phyloP scores from a whole-genome alignment of 2,113 vertebrate genomes.

The Rhagologus leucostigma region DNA sequence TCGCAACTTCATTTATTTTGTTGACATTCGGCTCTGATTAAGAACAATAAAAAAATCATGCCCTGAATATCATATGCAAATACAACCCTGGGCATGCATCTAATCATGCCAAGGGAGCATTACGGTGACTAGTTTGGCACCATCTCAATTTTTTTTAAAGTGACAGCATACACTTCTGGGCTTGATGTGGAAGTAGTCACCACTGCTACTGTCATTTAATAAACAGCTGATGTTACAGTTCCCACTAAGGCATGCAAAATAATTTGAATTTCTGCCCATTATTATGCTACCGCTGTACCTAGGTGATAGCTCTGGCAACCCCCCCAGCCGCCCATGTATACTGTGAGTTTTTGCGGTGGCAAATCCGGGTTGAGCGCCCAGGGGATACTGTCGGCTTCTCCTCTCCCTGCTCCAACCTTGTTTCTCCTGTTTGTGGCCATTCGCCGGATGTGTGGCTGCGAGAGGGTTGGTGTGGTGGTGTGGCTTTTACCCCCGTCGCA shows the following conservation, averaged over 20 bases:
- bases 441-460: neutral
- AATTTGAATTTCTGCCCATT: constrained; percentile 67
- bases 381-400: neutral
- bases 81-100: constrained; percentile 96
- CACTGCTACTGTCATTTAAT: constrained; percentile 73
- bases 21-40: constrained; percentile 99
- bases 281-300: constrained; percentile 51
- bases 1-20: constrained; percentile 99
- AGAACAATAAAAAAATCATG: constrained; percentile 99
- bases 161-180: constrained; percentile 82
- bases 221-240: constrained; percentile 75
- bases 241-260: constrained; percentile 63
- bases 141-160: constrained; percentile 87
- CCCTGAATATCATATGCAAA: constrained; percentile 99
- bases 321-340: neutral
- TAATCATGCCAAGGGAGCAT: constrained; percentile 92
- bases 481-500: accelerated
- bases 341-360: constrained; percentile 21
- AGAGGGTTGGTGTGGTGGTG: neutral
- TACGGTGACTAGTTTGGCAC: constrained; percentile 89
- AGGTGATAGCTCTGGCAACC: constrained; percentile 49
- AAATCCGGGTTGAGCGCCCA: neutral
- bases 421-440: neutral
- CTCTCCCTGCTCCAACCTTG: neutral
- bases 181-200: constrained; percentile 72